Base-by-base conservation (phyloP, 2,888 invertebrate genomes). In the Lepidocyrtinus sp. region DNA sequence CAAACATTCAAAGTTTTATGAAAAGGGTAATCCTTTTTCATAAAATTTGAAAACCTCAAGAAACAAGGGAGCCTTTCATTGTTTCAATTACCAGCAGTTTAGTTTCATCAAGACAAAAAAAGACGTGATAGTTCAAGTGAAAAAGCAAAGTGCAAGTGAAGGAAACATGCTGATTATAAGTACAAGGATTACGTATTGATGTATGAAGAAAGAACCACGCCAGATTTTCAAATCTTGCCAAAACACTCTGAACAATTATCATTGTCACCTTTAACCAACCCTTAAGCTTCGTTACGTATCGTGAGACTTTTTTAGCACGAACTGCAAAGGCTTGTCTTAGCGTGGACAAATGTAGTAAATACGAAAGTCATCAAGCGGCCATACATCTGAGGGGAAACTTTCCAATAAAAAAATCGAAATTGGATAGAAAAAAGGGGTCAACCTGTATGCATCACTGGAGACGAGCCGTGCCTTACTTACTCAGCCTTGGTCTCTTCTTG, bases 111-210 rank as follows among this genome's bases (percentile, higher is more conserved):
- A 36, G 5, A n/a, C n/a, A n/a, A 36, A 36, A 36, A 36, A 36
- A 36, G 36, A 12, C 36, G 73, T 78, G 73, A 46, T 78, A 72
- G 69, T 46, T 78, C 73, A 78, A 45, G 72, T 78, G 78, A 26
- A 21, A 64, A 64, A 63, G 63, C 46, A 17, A 26, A 69, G 55
- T 7, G 45, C 19, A 61, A 59, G 21, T 36, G n/a, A 65, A 7
- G 78, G 78, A 73, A 73, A 68, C 73, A 78, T 78, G 78, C 73
- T 78, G 78, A 78, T 78, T 78, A 78, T 62, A 67, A 36, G 36
- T 9, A 36, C 36, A 36, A 36, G 36, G 36, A 36, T 36, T 36
- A 36, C 36, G 12, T 12, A 36, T 36, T 36, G 12, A 5, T 36
- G 12, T 9, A 12, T 36, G 5, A 36, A 36, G 36, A 36, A 36